Evolutionary conservation across 2,113 vertebrate species (phyloP).

Genomic region (Xiphias gladius): DNA sequence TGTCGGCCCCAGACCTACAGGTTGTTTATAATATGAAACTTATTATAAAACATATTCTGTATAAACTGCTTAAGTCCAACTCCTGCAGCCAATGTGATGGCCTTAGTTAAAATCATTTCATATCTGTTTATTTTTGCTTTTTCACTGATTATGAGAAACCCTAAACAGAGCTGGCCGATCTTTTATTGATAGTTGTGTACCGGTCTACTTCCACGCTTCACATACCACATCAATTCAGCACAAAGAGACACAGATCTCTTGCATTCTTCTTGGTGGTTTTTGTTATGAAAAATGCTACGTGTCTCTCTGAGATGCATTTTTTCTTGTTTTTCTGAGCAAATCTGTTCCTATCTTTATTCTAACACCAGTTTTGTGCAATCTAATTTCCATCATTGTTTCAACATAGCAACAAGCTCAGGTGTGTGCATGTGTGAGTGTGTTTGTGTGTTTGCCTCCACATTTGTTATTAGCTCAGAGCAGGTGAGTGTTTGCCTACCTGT

Average conservation of each 20-base stretch:
- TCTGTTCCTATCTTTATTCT: not conserved
- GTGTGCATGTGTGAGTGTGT: constrained; percentile 27
- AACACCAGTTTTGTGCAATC: constrained; percentile 8
- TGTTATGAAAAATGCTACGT: not conserved
- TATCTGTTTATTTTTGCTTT: constrained; percentile 42
- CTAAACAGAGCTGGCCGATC: constrained; percentile 15
- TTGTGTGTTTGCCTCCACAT: constrained; percentile 45
- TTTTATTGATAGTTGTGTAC: constrained; percentile 4
- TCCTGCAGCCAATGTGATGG: constrained; percentile 33
- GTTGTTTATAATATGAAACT: constrained; percentile 26
- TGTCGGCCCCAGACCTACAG: not conserved
- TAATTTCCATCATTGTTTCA: constrained; percentile 45
- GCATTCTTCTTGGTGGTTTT: constrained; percentile 18
- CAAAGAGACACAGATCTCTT: not conserved
- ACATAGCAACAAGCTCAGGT: constrained; percentile 45
- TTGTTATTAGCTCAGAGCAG: constrained; percentile 78
- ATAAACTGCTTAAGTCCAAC: constrained; percentile 2
- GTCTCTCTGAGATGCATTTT: not conserved
- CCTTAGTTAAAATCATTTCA: constrained; percentile 20
- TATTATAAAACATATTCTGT: constrained; percentile 11
- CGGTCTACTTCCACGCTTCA: constrained; percentile 2
- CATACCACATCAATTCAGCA: constrained; percentile 2
- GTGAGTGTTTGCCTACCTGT: constrained; percentile 81
- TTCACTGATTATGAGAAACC: constrained; percentile 17
- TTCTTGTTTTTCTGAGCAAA: constrained; percentile 2